Evolutionary conservation across 2,797 vertebrate species (phyloP).

Genomic region (Gila robusta): DNA sequence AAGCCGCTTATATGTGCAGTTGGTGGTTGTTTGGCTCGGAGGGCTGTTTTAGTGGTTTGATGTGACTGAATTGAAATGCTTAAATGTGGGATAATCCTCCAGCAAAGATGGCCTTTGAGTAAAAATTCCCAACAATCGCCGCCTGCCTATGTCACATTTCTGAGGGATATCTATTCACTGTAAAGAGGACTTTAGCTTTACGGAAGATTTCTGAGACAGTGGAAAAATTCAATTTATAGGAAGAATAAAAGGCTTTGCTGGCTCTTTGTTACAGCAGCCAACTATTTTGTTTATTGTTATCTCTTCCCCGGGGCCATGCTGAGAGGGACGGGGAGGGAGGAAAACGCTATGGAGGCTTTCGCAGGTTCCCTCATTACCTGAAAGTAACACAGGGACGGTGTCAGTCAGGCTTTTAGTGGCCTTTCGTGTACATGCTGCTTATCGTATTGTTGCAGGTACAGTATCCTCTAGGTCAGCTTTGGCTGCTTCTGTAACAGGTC

Average conservation of each 20-base stretch:
- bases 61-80: constrained; percentile 58
- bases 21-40: constrained; percentile 47
- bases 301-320: constrained; percentile 45
- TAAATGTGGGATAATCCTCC: constrained; percentile 62
- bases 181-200: constrained; percentile 61
- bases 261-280: constrained; percentile 54
- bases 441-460: constrained; percentile 26
- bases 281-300: constrained; percentile 62
- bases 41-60: constrained; percentile 51
- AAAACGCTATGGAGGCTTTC: neutral
- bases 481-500: neutral
- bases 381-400: constrained; percentile 20
- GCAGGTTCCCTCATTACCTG: constrained; percentile 45
- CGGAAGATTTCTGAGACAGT: constrained; percentile 56
- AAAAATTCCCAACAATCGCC: constrained; percentile 55
- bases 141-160: constrained; percentile 59
- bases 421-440: constrained; percentile 36
- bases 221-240: constrained; percentile 53
- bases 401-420: constrained; percentile 49
- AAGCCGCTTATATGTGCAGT: constrained; percentile 1
- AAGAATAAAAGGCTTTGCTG: constrained; percentile 52
- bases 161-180: constrained; percentile 57
- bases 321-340: constrained; percentile 31
- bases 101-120: constrained; percentile 59
- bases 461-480: constrained; percentile 30